These are phyloP conservation scores for Bovichtus variegatus DNA, from an alignment of 2,797 vertebrate species.

Conservation along the genomic window DNA sequence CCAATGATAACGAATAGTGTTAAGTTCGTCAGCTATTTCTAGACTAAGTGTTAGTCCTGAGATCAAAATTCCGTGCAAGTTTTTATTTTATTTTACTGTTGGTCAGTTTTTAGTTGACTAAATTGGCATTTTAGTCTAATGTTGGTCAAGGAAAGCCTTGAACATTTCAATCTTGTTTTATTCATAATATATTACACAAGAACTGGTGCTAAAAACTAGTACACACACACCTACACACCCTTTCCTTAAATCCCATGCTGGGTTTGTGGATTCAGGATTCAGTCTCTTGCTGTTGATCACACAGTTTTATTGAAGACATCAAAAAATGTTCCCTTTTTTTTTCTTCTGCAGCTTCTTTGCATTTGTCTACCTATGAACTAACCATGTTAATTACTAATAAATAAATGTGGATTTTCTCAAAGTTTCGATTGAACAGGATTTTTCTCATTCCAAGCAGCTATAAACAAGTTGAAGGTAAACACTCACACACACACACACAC, in stretches of 20 bases:
- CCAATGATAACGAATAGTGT: not conserved
- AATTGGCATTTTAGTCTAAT: not conserved
- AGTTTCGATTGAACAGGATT: slow-evolving; percentile 16
- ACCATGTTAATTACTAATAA: not conserved
- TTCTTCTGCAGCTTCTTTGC: not conserved
- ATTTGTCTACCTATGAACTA: not conserved
- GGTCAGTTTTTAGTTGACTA: not conserved
- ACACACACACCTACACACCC: too few species aligned
- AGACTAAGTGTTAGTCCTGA: not conserved
- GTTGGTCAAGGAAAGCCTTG: not conserved
- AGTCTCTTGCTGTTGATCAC: slow-evolving; percentile 23
- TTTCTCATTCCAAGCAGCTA: slow-evolving; percentile 30
- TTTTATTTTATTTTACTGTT: not conserved
- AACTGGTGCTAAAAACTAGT: not conserved
- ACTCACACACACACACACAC: too few species aligned
- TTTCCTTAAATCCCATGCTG: slow-evolving; percentile 23
- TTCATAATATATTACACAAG: not conserved
- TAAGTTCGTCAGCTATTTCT: not conserved
- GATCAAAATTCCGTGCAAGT: not conserved
- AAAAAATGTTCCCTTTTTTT: not conserved
- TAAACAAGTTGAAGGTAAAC: slow-evolving; percentile 43
- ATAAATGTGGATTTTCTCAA: not conserved
- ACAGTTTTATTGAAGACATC: slow-evolving; percentile 24
- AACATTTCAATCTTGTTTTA: not conserved
- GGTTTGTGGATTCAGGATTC: slow-evolving; percentile 35